Evolutionary conservation across 2,888 invertebrate species (phyloP).

Genomic region (Apantesis nais): DNA sequence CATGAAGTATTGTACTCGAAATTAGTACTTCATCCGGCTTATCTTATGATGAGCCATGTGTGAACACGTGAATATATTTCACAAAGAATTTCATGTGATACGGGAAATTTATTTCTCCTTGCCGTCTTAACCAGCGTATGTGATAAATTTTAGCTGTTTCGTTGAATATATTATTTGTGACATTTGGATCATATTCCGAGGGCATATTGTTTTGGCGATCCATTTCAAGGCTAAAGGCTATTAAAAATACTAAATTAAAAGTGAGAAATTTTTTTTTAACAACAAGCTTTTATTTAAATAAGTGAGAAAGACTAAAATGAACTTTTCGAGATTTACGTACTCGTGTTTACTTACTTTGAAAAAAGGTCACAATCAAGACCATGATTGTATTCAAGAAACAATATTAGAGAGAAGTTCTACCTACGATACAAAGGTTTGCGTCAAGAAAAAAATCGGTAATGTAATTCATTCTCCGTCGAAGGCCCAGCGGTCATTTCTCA

Average conservation of each 20-base stretch:
- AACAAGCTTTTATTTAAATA: no score
- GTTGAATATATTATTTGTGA: background rate
- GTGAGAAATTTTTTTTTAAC: no score
- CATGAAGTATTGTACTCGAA: conserved; percentile 36
- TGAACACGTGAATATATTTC: conserved; percentile 39
- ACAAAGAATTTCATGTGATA: conserved; percentile 32
- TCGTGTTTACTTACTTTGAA: no score
- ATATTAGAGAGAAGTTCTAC: conserved; percentile 37
- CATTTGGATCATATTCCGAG: conserved; percentile 1
- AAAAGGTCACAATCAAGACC: no score
- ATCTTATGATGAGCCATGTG: conserved; percentile 48
- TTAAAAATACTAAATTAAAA: no score
- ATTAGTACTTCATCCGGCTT: conserved; percentile 33
- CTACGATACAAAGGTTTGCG: conserved; percentile 40
- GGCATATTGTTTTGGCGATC: background rate
- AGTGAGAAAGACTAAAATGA: no score
- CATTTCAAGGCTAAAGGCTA: background rate
- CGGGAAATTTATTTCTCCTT: conserved; percentile 30
- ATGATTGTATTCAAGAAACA: no score
- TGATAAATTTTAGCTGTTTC: conserved; percentile 7
- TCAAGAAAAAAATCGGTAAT: conserved; percentile 41
- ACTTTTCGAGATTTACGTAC: no score
- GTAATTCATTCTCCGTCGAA: conserved; percentile 45
- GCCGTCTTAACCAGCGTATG: background rate
- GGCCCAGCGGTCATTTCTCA: conserved; percentile 48